These are phyloP conservation scores for Isaurus tuberculatus DNA, from an alignment of 92 coral and sea anemone genomes.

Conservation along the genomic window DNA sequence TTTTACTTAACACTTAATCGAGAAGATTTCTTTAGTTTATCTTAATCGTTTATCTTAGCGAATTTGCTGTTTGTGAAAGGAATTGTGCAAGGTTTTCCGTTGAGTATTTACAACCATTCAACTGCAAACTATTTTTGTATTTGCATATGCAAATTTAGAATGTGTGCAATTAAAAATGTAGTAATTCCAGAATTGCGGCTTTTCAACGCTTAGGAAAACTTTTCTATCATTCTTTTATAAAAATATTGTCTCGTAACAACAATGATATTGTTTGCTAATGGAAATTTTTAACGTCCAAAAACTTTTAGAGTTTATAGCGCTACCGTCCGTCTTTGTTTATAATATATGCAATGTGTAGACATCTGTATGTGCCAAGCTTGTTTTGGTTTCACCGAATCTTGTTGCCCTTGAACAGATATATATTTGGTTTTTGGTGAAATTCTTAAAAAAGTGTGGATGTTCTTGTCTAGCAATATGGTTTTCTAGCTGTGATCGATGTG, in stretches of 20 bases:
- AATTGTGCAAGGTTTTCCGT: slow-evolving; percentile 35
- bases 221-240: background rate
- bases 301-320: background rate
- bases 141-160: slow-evolving; percentile 46
- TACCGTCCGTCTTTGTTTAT: background rate
- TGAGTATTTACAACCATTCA: slow-evolving; percentile 4
- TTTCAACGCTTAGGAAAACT: background rate
- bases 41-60: background rate
- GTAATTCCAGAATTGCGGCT: slow-evolving; percentile 25
- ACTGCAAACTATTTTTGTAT: slow-evolving; percentile 31
- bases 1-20: background rate
- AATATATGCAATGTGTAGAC: too few species aligned
- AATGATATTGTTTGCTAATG: background rate
- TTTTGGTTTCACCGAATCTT: too few species aligned
- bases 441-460: too few species aligned
- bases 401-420: too few species aligned
- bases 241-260: background rate
- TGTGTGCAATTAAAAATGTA: slow-evolving; percentile 39
- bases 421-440: too few species aligned
- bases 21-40: slow-evolving; percentile 3
- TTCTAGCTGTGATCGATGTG: background rate
- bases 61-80: slow-evolving; percentile 7
- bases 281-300: background rate
- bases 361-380: too few species aligned
- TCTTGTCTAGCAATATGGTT: background rate